phyloP scores from a whole-genome alignment of 2,113 vertebrate genomes.

The Glaucomys volans region DNA sequence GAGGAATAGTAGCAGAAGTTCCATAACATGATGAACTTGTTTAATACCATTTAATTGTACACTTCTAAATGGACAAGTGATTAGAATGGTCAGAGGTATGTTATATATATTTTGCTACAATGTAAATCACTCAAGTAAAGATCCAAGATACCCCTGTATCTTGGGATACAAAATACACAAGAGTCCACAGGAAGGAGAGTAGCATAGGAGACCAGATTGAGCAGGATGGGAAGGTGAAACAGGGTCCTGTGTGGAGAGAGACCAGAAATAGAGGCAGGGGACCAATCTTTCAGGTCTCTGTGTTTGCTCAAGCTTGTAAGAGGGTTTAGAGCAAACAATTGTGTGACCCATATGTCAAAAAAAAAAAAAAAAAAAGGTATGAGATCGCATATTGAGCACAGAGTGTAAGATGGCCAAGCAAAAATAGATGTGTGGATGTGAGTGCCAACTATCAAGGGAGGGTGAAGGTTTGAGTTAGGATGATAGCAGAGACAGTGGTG shows the following conservation, averaged over 20 bases:
- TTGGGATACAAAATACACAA: not conserved
- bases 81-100: not conserved
- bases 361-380: not conserved
- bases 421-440: too few relatives aligned
- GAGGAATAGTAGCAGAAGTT: not conserved
- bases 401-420: not conserved
- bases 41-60: not conserved
- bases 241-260: fast-evolving
- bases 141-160: not conserved
- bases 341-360: not conserved
- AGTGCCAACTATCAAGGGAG: not conserved
- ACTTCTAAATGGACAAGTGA: not conserved
- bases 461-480: too few relatives aligned
- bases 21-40: not conserved
- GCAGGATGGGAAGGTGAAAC: not conserved
- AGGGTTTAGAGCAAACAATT: not conserved
- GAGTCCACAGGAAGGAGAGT: too few relatives aligned
- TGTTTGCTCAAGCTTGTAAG: not conserved
- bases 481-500: not conserved
- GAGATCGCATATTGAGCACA: too few relatives aligned
- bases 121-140: not conserved
- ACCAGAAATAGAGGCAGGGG: not conserved
- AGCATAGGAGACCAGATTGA: not conserved
- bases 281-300: not conserved
- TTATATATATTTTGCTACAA: not conserved